These are phyloP conservation scores for Apodemia hepburni DNA, from an alignment of 2,888 invertebrate species.

Conservation along the genomic window DNA sequence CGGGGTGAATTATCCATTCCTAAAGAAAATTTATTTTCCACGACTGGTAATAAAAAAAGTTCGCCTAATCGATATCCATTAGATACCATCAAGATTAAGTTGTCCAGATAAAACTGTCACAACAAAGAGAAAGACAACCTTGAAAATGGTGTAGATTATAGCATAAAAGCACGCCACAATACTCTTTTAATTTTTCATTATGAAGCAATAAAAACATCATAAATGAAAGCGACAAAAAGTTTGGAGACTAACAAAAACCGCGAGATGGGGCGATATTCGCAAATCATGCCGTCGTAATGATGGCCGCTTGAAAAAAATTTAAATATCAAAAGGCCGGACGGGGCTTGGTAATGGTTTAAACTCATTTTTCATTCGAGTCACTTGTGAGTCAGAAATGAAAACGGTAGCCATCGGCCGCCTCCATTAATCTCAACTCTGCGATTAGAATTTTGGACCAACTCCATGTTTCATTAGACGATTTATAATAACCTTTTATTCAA, in stretches of 20 bases:
- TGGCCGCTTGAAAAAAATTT: slow-evolving; percentile 79
- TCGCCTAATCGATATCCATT: slow-evolving; percentile 22
- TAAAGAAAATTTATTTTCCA: not conserved
- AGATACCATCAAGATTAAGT: slow-evolving; percentile 49
- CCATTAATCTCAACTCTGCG: slow-evolving; percentile 64
- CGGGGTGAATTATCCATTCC: no score
- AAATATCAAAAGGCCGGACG: slow-evolving; percentile 80
- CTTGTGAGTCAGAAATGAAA: slow-evolving; percentile 73
- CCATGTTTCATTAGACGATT: slow-evolving; percentile 51
- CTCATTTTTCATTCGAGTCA: slow-evolving; percentile 79
- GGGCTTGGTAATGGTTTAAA: slow-evolving; percentile 78
- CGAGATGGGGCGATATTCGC: slow-evolving; percentile 75
- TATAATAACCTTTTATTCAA: slow-evolving; percentile 27
- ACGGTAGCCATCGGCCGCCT: slow-evolving; percentile 69
- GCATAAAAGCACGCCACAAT: slow-evolving; percentile 74
- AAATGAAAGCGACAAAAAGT: slow-evolving; percentile 76
- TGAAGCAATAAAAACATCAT: slow-evolving; percentile 76
- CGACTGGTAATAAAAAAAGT: not conserved
- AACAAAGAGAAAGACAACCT: slow-evolving; percentile 50
- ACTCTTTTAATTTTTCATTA: slow-evolving; percentile 79
- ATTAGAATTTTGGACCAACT: slow-evolving; percentile 57
- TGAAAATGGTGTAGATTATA: slow-evolving; percentile 58
- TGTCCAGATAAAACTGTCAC: slow-evolving; percentile 43
- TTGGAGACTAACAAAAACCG: slow-evolving; percentile 72
- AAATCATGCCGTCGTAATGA: slow-evolving; percentile 76